Percentiles rank a stretch among this genome's conserved stretches.
phyloP scores from a whole-genome alignment of 2,113 vertebrate genomes.

The Eupsittula cactorum region DNA sequence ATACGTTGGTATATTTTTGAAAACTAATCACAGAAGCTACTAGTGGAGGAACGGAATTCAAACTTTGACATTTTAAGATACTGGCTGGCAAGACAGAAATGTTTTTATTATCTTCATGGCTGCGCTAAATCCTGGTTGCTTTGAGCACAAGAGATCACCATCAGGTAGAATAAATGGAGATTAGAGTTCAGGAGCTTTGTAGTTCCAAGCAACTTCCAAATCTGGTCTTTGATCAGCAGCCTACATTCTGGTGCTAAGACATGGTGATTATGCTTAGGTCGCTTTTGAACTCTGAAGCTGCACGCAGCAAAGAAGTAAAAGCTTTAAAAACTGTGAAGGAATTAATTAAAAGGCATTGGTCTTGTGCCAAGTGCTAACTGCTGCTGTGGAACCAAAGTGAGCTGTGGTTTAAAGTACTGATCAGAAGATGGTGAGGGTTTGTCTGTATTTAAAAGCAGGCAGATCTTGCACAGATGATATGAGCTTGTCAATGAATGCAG shows the following conservation, averaged over 20 bases:
- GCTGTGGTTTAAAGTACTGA: rapidly evolving
- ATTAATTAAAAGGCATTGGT: background rate
- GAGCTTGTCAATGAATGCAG: too few species aligned
- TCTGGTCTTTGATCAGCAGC: background rate
- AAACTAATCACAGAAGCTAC: background rate
- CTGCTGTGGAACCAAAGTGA: background rate
- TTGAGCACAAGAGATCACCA: background rate
- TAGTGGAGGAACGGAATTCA: background rate
- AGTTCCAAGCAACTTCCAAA: background rate
- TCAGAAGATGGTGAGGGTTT: rapidly evolving
- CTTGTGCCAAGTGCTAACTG: background rate
- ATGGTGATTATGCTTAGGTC: rapidly evolving
- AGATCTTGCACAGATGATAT: background rate
- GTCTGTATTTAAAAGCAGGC: background rate
- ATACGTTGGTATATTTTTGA: background rate
- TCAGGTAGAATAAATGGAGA: background rate
- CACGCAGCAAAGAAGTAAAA: background rate
- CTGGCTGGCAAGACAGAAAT: background rate
- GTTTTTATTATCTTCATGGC: background rate
- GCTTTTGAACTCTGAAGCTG: background rate
- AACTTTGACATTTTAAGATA: background rate
- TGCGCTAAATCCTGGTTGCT: background rate
- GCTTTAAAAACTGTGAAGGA: background rate
- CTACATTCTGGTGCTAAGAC: background rate
- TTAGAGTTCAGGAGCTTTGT: rapidly evolving